Base-by-base conservation (phyloP, 2,797 vertebrate genomes). In the Apogon talboti region DNA sequence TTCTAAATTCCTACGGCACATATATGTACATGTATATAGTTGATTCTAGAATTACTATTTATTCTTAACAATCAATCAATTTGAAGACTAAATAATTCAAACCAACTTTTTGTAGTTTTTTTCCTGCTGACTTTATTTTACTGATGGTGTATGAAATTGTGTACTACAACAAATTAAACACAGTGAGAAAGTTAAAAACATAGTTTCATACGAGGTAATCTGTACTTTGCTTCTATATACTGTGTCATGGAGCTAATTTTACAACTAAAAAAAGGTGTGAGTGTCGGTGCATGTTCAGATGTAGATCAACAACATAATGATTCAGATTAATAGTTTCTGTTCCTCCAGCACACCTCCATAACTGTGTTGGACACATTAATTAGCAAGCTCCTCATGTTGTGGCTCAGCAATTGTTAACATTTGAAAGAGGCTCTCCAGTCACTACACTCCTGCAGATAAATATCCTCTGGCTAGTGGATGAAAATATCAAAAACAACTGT, bases 401-500 rank as follows among this genome's bases (percentile, higher is more conserved):
- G 77, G 79, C 81, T 62, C 47, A 52, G 76, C 72, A 71, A 84
- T 75, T 89, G 83, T 83, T 90, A 82, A 86, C 86, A 89, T 92
- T 88, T 89, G 69, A 85, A 83, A 83, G 78, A 47, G 41, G 19
- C 71, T 84, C 79, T 79, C 71, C 66, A 84, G 80, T 81, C 82
- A 75, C 87, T 55, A 49, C 14, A 19, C 87, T 89, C 84, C 82
- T 48, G 59, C 81, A 80, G 86, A 92, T 90, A 92, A 91, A 93
- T 92, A 91, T 90, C 92, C 90, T 87, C 81, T 66, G 86, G 92
- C 92, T 77, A 84, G 62, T 73, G 58, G 83, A 91, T 82, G 82
- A 82, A 92, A 92, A 91, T 91, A 91, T 89, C 78, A 93, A 89
- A 88, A 90, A 87, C 83, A 89, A 91, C 74, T 72, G 75, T 83